These are phyloP conservation scores for Botrylloides violaceus DNA, from an alignment of 23 tunicate species.

Conservation along the genomic window DNA sequence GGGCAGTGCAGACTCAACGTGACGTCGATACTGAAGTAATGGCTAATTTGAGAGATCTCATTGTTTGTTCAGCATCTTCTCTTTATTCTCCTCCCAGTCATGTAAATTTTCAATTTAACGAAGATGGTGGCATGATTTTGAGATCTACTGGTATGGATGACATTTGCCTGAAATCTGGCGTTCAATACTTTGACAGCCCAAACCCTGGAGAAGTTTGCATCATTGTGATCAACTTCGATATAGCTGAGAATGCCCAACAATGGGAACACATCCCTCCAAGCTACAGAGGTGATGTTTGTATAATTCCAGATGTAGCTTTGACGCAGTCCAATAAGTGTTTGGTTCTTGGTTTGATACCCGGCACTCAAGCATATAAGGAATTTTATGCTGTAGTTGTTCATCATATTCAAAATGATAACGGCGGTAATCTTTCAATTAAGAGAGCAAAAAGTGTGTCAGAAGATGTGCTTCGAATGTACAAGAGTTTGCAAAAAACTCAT, in stretches of 20 bases:
- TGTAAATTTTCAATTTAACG: slow-evolving; percentile 2
- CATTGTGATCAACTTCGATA: slow-evolving; percentile 8
- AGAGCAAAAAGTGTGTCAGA: background rate
- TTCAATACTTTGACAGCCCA: slow-evolving; percentile 10
- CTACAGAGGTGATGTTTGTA: background rate
- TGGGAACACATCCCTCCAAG: slow-evolving; percentile 11
- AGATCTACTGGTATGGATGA: background rate
- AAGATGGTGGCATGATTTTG: slow-evolving; percentile 7
- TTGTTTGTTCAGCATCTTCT: slow-evolving; percentile 4
- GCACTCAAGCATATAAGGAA: slow-evolving; percentile 19
- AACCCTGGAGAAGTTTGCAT: slow-evolving; percentile 18
- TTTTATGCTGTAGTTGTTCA: slow-evolving; percentile 12
- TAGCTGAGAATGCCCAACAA: background rate
- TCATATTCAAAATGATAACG: background rate
- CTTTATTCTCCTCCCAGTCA: slow-evolving; percentile 20
- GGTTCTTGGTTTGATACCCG: slow-evolving; percentile 15
- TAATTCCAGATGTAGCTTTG: background rate
- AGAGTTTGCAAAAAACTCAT: background rate
- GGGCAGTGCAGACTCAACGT: background rate
- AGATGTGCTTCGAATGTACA: background rate
- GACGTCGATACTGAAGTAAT: background rate
- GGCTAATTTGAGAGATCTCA: slow-evolving; percentile 1
- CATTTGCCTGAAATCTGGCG: background rate
- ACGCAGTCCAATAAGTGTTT: slow-evolving; percentile 14
- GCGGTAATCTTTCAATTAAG: background rate